Evolutionary conservation across 1,140 invertebrate species (phyloP).

Genomic region (Drosophila nigrodunni): DNA sequence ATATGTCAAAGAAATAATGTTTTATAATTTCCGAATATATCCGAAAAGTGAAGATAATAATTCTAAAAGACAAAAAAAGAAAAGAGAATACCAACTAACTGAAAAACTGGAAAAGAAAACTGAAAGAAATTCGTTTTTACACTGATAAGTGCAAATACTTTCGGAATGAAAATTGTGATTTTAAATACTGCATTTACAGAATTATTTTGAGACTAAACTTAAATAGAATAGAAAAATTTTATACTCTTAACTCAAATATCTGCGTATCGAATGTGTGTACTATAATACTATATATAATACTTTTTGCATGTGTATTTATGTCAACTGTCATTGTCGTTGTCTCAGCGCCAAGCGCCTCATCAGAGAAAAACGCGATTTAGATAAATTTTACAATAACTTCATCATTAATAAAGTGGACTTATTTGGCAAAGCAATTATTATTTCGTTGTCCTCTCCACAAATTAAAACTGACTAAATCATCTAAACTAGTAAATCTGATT

Average conservation of each 20-base stretch:
- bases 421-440: conserved; percentile 42
- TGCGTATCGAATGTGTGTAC: conserved; percentile 41
- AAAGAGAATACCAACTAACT: too few species aligned
- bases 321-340: conserved; percentile 25
- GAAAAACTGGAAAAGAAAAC: conserved; percentile 20
- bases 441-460: background rate
- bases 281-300: too few species aligned
- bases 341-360: conserved; percentile 53
- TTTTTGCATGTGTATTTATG: conserved; percentile 40
- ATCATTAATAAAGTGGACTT: conserved; percentile 37
- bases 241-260: conserved; percentile 35
- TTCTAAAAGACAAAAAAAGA: conserved; percentile 1
- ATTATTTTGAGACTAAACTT: conserved; percentile 58
- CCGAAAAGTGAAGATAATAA: conserved; percentile 1
- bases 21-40: conserved; percentile 23
- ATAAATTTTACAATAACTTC: conserved; percentile 46
- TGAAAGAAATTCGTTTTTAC: conserved; percentile 38
- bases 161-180: conserved; percentile 64
- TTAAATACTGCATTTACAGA: conserved; percentile 61
- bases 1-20: conserved; percentile 33
- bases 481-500: background rate
- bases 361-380: conserved; percentile 44
- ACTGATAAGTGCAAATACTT: conserved; percentile 56
- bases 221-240: conserved; percentile 60
- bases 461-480: background rate